phyloP scores from a whole-genome alignment of 2,797 vertebrate genomes.

The Pangasius sanitwongsei region DNA sequence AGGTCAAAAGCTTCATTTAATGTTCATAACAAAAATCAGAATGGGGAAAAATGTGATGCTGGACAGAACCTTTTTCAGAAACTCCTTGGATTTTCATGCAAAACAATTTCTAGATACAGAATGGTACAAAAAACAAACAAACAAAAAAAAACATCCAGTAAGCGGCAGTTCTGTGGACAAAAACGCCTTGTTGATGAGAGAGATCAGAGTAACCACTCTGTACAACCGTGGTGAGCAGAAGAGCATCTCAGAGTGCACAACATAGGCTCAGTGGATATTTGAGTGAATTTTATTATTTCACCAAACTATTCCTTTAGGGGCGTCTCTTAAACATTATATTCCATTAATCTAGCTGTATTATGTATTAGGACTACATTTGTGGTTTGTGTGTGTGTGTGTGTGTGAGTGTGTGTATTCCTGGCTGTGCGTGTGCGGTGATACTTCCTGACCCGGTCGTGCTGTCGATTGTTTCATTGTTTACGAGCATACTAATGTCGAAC shows the following conservation, averaged over 20 bases:
- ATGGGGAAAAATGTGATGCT: no score
- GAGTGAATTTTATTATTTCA: neutral
- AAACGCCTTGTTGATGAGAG: neutral
- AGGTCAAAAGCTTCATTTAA: no score
- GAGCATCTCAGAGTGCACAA: neutral
- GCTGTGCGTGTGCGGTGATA: neutral
- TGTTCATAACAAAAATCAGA: no score
- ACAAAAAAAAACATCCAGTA: neutral
- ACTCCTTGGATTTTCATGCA: no score
- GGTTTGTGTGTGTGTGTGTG: no score
- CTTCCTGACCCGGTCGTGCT: neutral
- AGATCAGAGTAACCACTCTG: neutral
- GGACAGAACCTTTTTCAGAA: no score
- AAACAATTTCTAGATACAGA: neutral
- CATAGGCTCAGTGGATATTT: neutral
- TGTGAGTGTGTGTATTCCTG: neutral
- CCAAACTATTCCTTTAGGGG: neutral
- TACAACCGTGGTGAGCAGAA: neutral
- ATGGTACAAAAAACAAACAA: neutral
- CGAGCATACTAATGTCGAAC: constrained; percentile 23
- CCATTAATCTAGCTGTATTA: neutral
- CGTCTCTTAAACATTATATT: neutral
- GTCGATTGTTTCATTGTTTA: neutral
- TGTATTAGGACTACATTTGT: neutral
- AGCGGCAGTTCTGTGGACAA: neutral